Evolutionary conservation across 2,113 vertebrate species (phyloP).

Genomic region (Lepisosteus oculatus): DNA sequence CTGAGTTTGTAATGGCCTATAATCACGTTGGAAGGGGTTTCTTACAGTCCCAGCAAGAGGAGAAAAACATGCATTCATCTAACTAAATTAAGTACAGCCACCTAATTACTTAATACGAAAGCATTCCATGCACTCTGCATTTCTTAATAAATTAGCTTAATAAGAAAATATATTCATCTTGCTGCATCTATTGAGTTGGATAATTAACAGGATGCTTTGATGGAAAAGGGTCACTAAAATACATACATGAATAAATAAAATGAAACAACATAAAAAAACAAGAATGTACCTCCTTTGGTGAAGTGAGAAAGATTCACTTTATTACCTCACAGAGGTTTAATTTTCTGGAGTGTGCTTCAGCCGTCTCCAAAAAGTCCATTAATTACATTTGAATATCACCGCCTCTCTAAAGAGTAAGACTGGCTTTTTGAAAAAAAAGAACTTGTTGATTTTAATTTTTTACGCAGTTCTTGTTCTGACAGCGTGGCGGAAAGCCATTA

Average conservation of each 20-base stretch:
- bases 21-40: neutral
- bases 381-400: constrained; percentile 75
- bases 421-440: too few relatives aligned
- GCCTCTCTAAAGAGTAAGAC: neutral
- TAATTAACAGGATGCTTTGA: constrained; percentile 68
- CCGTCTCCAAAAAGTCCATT: constrained; percentile 72
- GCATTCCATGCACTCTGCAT: constrained; percentile 8
- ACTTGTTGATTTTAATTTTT: too few relatives aligned
- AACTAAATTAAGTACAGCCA: constrained; percentile 31
- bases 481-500: too few relatives aligned
- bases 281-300: constrained; percentile 36
- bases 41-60: neutral
- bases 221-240: constrained; percentile 57
- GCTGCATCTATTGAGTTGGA: constrained; percentile 51
- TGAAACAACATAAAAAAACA: constrained; percentile 41
- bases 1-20: too few relatives aligned
- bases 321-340: constrained; percentile 68
- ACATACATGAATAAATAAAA: constrained; percentile 43
- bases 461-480: too few relatives aligned
- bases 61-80: neutral
- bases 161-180: constrained; percentile 49
- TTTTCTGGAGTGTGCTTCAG: constrained; percentile 72
- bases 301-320: constrained; percentile 55
- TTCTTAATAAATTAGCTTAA: constrained; percentile 41
- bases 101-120: constrained; percentile 30